Percentiles rank a stretch among this genome's conserved stretches.
Evolutionary conservation across 23 tunicate species (phyloP).

Genomic region (Ascidia mentula): DNA sequence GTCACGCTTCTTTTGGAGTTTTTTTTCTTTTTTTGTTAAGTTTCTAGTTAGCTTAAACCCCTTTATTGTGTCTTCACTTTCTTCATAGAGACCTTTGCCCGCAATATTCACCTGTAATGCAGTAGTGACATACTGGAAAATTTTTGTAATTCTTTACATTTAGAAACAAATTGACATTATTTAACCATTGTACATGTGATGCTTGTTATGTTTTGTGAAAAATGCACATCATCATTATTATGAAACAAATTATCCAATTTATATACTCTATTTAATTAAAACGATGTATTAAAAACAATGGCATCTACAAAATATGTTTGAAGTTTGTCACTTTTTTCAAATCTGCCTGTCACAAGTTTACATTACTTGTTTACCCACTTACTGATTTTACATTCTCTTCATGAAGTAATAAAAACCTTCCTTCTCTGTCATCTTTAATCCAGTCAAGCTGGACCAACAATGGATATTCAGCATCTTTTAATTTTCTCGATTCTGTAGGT

Average conservation of each 20-base stretch:
- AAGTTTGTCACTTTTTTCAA: too few relatives aligned
- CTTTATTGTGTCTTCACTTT: slow-evolving; percentile 61
- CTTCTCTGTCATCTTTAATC: slow-evolving; percentile 90
- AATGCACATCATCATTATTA: too few relatives aligned
- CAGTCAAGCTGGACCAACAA: slow-evolving; percentile 82
- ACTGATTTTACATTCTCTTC: slow-evolving; percentile 69
- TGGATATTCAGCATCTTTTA: slow-evolving; percentile 68
- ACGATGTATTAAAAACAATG: background rate
- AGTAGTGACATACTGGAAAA: too few relatives aligned
- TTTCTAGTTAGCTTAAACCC: slow-evolving; percentile 76
- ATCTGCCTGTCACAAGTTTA: too few relatives aligned
- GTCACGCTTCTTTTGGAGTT: slow-evolving; percentile 61
- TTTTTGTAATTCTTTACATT: too few relatives aligned
- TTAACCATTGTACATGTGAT: too few relatives aligned
- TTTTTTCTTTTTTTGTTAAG: slow-evolving; percentile 80
- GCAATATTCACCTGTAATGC: slow-evolving; percentile 35
- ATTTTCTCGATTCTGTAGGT: slow-evolving; percentile 60
- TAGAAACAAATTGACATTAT: too few relatives aligned
- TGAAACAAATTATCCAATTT: too few relatives aligned
- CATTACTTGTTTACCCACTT: too few relatives aligned
- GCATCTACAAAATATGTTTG: background rate
- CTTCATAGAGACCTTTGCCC: slow-evolving; percentile 46
- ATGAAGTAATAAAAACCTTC: slow-evolving; percentile 79
- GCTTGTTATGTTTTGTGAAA: too few relatives aligned
- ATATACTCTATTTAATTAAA: too few relatives aligned